phyloP scores from a whole-genome alignment of 2,113 vertebrate species.

The Morone chrysops region DNA sequence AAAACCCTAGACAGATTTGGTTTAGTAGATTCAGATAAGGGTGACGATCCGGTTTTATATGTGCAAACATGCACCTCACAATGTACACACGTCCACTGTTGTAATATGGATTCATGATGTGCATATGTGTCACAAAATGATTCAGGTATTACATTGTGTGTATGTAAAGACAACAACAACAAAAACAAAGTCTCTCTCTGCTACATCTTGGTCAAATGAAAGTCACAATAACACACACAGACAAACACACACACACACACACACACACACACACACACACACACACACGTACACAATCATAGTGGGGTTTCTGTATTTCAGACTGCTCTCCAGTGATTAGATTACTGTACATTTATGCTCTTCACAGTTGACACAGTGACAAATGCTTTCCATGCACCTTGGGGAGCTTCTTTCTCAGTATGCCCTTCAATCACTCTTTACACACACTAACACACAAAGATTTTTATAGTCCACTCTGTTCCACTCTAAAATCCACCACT shows the following conservation, averaged over 20 bases:
- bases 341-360: constrained; percentile 49
- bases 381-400: constrained; percentile 65
- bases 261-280: not conserved
- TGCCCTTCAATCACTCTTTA: constrained; percentile 53
- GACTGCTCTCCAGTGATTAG: constrained; percentile 62
- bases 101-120: constrained; percentile 31
- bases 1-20: not conserved
- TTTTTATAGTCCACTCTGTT: constrained; percentile 27
- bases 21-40: constrained; percentile 7
- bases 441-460: constrained; percentile 32
- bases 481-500: constrained; percentile 21
- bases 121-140: constrained; percentile 26
- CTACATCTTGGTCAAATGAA: constrained; percentile 51
- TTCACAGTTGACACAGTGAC: constrained; percentile 69
- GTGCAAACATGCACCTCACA: constrained; percentile 4
- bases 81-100: not conserved
- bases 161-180: constrained; percentile 21
- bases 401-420: constrained; percentile 55
- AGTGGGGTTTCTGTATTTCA: constrained; percentile 24
- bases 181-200: constrained; percentile 6
- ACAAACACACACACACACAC: not conserved
- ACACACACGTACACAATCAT: not conserved
- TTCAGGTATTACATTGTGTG: constrained; percentile 62
- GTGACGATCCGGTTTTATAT: not conserved
- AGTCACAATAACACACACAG: constrained; percentile 16